Conservation (phyloP, 1,140 invertebrate species). For the Gonatopus flavifemur region DNA sequence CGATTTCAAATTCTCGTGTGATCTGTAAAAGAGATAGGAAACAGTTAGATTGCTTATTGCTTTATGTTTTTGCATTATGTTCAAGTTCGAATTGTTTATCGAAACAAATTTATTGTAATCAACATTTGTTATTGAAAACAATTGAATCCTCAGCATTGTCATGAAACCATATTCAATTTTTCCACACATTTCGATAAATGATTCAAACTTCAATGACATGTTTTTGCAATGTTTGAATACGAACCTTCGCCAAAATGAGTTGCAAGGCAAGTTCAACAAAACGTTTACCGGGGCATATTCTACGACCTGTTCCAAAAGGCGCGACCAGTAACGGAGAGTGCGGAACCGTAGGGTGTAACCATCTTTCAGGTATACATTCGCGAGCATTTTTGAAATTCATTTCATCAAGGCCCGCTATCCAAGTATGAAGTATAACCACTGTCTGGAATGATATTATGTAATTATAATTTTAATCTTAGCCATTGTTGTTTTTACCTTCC, state of each 20-base stretch:
- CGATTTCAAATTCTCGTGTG: conserved; percentile 69
- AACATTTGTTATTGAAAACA: too few relatives aligned
- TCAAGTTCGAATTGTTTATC: too few relatives aligned
- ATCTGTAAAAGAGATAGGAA: conserved; percentile 66
- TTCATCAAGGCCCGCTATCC: conserved; percentile 77
- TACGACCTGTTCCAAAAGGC: conserved; percentile 84
- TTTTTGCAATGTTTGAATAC: not conserved
- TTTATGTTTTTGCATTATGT: too few relatives aligned
- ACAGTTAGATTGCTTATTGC: too few relatives aligned
- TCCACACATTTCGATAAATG: not conserved
- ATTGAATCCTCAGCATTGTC: not conserved
- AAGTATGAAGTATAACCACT: conserved; percentile 82
- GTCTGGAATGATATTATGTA: conserved; percentile 73
- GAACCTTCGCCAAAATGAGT: conserved; percentile 73
- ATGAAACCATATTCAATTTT: conserved; percentile 6
- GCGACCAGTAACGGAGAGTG: conserved; percentile 69
- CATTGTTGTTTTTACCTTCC: too few relatives aligned
- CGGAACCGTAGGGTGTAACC: conserved; percentile 64
- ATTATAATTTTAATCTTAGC: too few relatives aligned
- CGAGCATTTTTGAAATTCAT: conserved; percentile 75
- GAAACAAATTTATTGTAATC: too few relatives aligned
- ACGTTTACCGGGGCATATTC: conserved; percentile 81
- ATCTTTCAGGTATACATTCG: conserved; percentile 79
- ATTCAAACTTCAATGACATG: too few relatives aligned
- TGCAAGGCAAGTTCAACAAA: conserved; percentile 79